Percentiles rank a stretch among this genome's conserved stretches.
These are phyloP conservation scores for Xiphydria camelus DNA, from an alignment of 2,888 invertebrate species.

Conservation along the genomic window DNA sequence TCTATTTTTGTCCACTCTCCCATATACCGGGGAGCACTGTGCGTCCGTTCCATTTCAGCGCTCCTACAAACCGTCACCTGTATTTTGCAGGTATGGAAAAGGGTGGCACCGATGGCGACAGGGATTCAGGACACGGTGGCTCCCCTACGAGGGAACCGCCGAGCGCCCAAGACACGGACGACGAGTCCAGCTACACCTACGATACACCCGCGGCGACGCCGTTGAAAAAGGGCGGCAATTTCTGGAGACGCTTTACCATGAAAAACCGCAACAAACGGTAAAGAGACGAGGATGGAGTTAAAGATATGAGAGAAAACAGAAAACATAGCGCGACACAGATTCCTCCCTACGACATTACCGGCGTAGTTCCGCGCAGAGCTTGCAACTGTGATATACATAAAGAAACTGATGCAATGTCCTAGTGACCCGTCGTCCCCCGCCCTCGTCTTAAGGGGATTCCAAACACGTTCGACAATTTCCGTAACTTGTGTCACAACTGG, in stretches of 20 bases:
- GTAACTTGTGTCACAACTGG: too few species aligned
- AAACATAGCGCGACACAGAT: conserved; percentile 13
- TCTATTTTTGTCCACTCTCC: too few species aligned
- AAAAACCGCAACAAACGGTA: conserved; percentile 72
- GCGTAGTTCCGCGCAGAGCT: conserved; percentile 47
- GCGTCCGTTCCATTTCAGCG: too few species aligned
- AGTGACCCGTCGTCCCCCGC: too few species aligned
- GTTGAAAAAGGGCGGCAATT: conserved; percentile 53
- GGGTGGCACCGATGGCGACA: conserved; percentile 44
- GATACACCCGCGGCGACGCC: conserved; percentile 43
- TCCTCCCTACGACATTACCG: conserved; percentile 31
- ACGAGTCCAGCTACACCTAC: conserved; percentile 62
- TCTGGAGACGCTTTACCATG: conserved; percentile 73
- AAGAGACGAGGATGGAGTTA: conserved; percentile 30
- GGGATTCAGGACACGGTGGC: conserved; percentile 55
- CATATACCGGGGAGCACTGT: too few species aligned
- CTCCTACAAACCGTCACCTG: too few species aligned
- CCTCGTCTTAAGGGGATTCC: neutral
- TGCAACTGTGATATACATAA: conserved; percentile 52
- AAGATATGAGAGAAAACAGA: conserved; percentile 7
- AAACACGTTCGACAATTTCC: too few species aligned
- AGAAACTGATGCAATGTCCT: conserved; percentile 10
- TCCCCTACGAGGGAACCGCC: conserved; percentile 54
- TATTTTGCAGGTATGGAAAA: conserved; percentile 41
- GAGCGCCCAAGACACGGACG: conserved; percentile 56